These are phyloP conservation scores for Hypena proboscidalis DNA, from an alignment of 2,888 invertebrate genomes.

Conservation along the genomic window DNA sequence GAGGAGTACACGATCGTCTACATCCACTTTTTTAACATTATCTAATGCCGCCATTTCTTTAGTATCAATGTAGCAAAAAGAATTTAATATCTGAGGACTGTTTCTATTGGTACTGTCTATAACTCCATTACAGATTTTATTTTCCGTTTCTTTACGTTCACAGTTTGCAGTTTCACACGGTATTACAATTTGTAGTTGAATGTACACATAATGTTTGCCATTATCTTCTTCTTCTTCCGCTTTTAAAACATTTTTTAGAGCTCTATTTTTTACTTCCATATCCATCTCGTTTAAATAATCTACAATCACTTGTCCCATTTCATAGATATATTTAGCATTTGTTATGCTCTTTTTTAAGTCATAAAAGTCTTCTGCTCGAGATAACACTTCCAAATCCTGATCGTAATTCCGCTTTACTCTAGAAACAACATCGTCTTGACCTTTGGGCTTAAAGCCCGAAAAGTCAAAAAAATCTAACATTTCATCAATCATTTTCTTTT, in stretches of 20 bases:
- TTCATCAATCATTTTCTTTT: slow-evolving; percentile 75
- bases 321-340: slow-evolving; percentile 60
- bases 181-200: slow-evolving; percentile 60
- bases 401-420: slow-evolving; percentile 65
- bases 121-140: slow-evolving; percentile 83
- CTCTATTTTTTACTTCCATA: slow-evolving; percentile 56
- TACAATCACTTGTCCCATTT: slow-evolving; percentile 59
- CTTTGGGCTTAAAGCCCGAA: slow-evolving; percentile 54
- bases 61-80: slow-evolving; percentile 75
- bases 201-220: slow-evolving; percentile 59
- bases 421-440: slow-evolving; percentile 28
- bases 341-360: slow-evolving; percentile 60
- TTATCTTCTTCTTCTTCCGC: slow-evolving; percentile 69
- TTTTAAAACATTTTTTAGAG: slow-evolving; percentile 58
- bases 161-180: slow-evolving; percentile 62
- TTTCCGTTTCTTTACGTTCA: slow-evolving; percentile 55
- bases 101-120: slow-evolving; percentile 70
- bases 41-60: slow-evolving; percentile 33
- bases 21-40: slow-evolving; percentile 47
- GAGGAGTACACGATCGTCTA: slow-evolving; percentile 59
- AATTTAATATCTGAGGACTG: slow-evolving; percentile 74
- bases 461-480: slow-evolving; percentile 72
- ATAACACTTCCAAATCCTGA: slow-evolving; percentile 57
- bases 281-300: slow-evolving; percentile 70
- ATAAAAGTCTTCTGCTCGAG: slow-evolving; percentile 56